phyloP scores from a whole-genome alignment of 2,113 vertebrate species.

The Cyprinodon brontotheroides region DNA sequence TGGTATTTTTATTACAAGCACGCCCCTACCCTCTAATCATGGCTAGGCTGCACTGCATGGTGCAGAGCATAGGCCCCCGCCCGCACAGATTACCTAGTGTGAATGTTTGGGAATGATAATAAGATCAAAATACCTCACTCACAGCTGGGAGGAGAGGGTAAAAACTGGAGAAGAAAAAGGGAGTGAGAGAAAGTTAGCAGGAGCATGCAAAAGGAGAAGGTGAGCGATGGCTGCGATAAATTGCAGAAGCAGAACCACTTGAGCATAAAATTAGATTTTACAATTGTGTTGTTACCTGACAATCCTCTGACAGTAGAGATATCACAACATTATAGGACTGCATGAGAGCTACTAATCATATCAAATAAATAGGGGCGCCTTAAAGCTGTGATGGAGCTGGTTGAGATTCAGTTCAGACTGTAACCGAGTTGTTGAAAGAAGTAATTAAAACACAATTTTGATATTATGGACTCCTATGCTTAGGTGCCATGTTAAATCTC shows the following conservation, averaged over 20 bases:
- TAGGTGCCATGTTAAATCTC: conserved; percentile 72
- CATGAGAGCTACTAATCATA: conserved; percentile 80
- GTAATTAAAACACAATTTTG: conserved; percentile 72
- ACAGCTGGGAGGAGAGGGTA: conserved; percentile 66
- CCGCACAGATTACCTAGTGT: conserved; percentile 75
- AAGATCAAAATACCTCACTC: conserved; percentile 78
- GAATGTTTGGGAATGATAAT: conserved; percentile 82
- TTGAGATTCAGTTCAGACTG: conserved; percentile 55
- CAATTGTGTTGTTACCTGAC: conserved; percentile 86
- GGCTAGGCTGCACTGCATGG: conserved; percentile 61
- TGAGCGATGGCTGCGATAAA: conserved; percentile 78
- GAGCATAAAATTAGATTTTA: conserved; percentile 90
- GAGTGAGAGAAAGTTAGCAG: conserved; percentile 33
- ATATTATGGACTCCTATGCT: conserved; percentile 70
- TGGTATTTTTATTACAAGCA: conserved; percentile 64
- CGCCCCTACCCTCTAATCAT: conserved; percentile 58
- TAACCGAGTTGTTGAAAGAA: conserved; percentile 45
- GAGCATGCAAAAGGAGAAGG: conserved; percentile 46
- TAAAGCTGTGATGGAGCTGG: conserved; percentile 56
- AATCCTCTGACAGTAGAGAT: conserved; percentile 80
- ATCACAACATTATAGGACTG: conserved; percentile 76
- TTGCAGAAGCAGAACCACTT: conserved; percentile 82
- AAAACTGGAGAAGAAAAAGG: conserved; percentile 53
- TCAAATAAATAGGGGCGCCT: conserved; percentile 77
- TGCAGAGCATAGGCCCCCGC: conserved; percentile 60